Base-by-base conservation (phyloP, 2,113 vertebrate genomes). In the Xiphophorus couchianus region DNA sequence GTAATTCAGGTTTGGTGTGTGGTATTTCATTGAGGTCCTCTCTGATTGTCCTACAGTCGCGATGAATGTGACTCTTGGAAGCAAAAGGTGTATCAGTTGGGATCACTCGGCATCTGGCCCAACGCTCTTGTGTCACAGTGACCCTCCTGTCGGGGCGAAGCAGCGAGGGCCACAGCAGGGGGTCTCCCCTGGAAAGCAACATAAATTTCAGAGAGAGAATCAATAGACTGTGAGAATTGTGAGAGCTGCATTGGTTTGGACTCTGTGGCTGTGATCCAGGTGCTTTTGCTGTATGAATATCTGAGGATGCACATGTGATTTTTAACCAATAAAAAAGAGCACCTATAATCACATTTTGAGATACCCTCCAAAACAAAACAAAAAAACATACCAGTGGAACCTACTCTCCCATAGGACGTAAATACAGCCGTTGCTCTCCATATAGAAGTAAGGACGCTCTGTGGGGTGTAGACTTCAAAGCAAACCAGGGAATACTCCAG, bases 381-480 rank as follows among this genome's bases (percentile, higher is more conserved):
- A 25, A 71, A 65, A 71, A 70, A 84, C 75, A 74, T 12, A 30
- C 15, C 73, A 74, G 81, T 77, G 87, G 86, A 90, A 89, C 83
- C 90, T 89, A 87, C 91, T 94, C 90, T 94, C 92, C 90, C 92
- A 92, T 80, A 88, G 90, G 81, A 93, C 88, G 90, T 93, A 91
- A 92, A 94, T 12, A 61, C 77, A 91, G 91, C 91, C 88, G 73
- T 92, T 84, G 92, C 91, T 88, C 89, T 83, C 90, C 94, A 94
- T 94, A 92, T 94, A 94, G 94, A 92, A 93, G 87, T 91, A 87
- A 92, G 90, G 92, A 90, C 92, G 92, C 95, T 88, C 92, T 86
- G 91, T 89, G 91, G 95, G 94, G 94, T 91, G 83, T 89, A 92
- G 93, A 94, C 93, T 94, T 96, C 95, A 94, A 95, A 95, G 92